Evolutionary conservation across 2,797 vertebrate species (phyloP).

Genomic region (Myotis planiceps): DNA sequence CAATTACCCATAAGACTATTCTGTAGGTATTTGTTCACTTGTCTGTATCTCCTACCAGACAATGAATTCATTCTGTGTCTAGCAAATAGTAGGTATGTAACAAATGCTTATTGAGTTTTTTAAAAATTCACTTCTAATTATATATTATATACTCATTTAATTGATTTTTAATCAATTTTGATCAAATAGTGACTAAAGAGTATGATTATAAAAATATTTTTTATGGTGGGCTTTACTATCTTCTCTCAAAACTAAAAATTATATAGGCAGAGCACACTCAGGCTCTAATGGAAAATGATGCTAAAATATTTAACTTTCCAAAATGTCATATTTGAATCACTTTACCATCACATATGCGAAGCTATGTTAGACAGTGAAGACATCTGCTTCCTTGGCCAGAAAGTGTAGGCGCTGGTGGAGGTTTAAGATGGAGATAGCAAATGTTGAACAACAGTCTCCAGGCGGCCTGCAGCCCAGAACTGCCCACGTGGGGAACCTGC

Average conservation of each 20-base stretch:
- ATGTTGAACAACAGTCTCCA: conserved; percentile 14
- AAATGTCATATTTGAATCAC: conserved; percentile 79
- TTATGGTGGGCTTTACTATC: background rate
- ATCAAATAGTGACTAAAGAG: background rate
- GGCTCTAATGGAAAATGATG: conserved; percentile 50
- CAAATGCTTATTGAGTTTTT: background rate
- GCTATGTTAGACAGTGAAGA: conserved; percentile 63
- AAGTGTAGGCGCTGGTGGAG: conserved; percentile 11
- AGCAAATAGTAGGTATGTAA: background rate
- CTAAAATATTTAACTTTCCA: conserved; percentile 76
- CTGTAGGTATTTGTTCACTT: background rate
- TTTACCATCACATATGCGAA: conserved; percentile 68
- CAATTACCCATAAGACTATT: background rate
- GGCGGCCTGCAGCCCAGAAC: background rate
- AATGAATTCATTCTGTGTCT: background rate
- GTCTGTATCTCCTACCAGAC: background rate
- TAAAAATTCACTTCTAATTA: background rate
- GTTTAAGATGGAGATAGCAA: background rate
- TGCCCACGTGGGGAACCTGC: background rate
- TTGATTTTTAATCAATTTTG: background rate
- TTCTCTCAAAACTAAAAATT: conserved; percentile 50
- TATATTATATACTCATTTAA: conserved; percentile 6
- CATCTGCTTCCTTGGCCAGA: conserved; percentile 66
- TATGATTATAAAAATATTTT: conserved; percentile 28
- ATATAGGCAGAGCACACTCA: conserved; percentile 12